Conservation (phyloP, 2,113 vertebrate species). For the Rhabdornis inornatus region DNA sequence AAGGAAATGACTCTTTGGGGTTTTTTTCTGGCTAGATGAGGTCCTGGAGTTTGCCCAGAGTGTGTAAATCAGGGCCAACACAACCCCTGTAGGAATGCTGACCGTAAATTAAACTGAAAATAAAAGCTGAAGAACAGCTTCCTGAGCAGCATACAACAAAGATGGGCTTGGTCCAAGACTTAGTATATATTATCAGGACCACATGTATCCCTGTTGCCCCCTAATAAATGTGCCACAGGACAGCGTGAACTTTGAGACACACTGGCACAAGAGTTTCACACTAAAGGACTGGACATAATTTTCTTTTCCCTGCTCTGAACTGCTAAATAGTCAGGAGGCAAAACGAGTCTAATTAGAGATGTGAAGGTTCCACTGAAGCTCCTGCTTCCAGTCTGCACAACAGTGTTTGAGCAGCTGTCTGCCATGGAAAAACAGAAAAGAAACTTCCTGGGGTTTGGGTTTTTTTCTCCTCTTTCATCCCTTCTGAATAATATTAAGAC, state of each 20-base stretch:
- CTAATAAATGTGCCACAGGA: not conserved
- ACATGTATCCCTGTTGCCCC: not conserved
- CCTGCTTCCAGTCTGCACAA: not conserved
- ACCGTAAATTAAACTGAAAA: not conserved
- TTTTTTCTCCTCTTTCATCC: not conserved
- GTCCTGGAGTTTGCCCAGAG: not conserved
- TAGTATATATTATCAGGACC: not conserved
- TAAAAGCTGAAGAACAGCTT: not conserved
- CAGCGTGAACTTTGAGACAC: not conserved
- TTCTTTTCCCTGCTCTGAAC: not conserved
- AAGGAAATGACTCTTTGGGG: conserved; percentile 45
- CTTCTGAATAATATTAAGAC: not conserved
- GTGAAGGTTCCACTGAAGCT: not conserved
- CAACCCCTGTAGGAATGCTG: not conserved
- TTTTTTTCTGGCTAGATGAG: not conserved
- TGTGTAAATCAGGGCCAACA: not conserved
- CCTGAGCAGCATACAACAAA: not conserved
- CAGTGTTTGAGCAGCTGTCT: not conserved
- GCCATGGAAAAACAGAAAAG: not conserved
- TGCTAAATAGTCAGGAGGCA: not conserved
- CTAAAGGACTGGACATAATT: not conserved
- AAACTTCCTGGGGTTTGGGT: not conserved
- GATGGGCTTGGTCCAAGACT: not conserved
- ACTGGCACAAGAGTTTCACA: not conserved
- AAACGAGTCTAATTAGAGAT: not conserved